phyloP scores from a whole-genome alignment of 2,797 vertebrate species.

The Hybognathus amarus region DNA sequence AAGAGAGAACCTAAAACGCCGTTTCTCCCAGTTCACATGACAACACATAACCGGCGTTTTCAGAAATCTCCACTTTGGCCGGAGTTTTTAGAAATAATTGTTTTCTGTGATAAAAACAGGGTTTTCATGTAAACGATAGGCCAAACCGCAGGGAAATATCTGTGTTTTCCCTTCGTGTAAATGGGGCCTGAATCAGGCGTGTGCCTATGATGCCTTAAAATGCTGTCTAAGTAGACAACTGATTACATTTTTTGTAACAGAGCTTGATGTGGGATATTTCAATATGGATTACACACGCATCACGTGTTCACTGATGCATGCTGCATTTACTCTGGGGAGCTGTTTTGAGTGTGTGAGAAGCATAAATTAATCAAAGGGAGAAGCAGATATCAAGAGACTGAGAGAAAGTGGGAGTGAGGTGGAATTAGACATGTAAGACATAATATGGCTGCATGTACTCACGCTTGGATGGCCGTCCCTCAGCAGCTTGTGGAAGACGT shows the following conservation, averaged over 20 bases:
- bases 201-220: neutral
- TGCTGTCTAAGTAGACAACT: neutral
- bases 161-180: no score
- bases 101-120: no score
- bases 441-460: slow-evolving; percentile 65
- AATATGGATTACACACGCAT: neutral
- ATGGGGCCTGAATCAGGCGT: no score
- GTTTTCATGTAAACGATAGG: no score
- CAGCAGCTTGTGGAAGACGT: slow-evolving; percentile 97
- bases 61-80: no score
- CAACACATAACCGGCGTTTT: no score
- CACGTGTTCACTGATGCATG: neutral
- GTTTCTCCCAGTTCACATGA: no score
- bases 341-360: neutral
- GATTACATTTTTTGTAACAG: neutral
- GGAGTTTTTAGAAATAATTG: no score
- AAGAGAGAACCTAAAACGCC: no score
- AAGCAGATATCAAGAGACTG: neutral
- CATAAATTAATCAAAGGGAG: neutral
- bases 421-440: neutral
- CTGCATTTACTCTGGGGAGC: neutral
- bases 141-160: no score
- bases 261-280: neutral
- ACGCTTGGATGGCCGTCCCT: slow-evolving; percentile 94
- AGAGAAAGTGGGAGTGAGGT: neutral